Evolutionary conservation across 2,797 vertebrate species (phyloP).

Genomic region (Pseudochirops corinnae): DNA sequence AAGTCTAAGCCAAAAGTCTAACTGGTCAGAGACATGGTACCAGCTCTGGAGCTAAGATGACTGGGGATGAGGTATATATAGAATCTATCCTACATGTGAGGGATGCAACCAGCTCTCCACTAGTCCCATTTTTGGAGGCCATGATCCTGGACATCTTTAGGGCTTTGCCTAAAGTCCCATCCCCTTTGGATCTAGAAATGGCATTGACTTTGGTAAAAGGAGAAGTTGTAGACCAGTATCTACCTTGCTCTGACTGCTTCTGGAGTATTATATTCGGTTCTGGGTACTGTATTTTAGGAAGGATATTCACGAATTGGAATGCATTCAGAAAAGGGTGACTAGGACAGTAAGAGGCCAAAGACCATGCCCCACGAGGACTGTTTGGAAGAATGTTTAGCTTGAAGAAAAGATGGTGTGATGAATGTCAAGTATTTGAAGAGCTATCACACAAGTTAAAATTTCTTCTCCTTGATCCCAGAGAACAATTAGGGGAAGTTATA

Average conservation of each 20-base stretch:
- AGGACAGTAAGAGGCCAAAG: not conserved
- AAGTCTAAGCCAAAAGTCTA: not conserved
- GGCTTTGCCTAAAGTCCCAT: not conserved
- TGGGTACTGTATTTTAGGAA: not conserved
- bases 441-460: not conserved
- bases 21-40: not conserved
- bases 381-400: not conserved
- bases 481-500: not conserved
- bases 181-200: not conserved
- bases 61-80: not conserved
- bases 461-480: not conserved
- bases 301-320: not conserved
- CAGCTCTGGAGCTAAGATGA: not conserved
- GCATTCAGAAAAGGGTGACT: not conserved
- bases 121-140: not conserved
- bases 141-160: not conserved
- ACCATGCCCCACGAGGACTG: not conserved
- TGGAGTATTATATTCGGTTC: not conserved
- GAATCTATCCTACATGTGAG: not conserved
- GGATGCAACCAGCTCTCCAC: not conserved
- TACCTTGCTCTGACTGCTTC: not conserved
- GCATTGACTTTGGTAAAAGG: not conserved
- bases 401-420: not conserved
- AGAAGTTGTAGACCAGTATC: not conserved
- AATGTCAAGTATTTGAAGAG: not conserved